Conservation (phyloP, 2,888 invertebrate genomes). For the Melinaea marsaeus region DNA sequence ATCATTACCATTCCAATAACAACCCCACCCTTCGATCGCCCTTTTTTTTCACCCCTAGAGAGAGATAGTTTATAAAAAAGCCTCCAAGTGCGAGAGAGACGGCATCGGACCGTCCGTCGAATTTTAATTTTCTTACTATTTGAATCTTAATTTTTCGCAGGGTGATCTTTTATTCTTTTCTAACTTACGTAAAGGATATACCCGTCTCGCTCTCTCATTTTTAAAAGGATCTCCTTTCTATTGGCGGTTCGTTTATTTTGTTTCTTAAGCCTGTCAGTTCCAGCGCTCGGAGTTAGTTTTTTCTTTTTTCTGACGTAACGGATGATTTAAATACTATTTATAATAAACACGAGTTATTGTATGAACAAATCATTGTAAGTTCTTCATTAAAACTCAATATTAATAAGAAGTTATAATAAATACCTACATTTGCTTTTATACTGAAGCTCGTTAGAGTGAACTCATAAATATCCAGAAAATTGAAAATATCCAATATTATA, state of each 20-base stretch:
- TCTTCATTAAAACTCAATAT: no score
- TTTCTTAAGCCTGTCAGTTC: conserved; percentile 24
- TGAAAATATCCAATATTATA: no score
- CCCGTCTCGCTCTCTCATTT: conserved; percentile 54
- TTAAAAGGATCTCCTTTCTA: conserved; percentile 38
- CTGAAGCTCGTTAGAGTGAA: no score
- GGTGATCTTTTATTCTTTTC: conserved; percentile 52
- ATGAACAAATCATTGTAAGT: no score
- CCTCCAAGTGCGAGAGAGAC: conserved; percentile 36
- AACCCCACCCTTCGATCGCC: conserved; percentile 35
- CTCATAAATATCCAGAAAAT: no score
- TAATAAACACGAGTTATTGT: no score
- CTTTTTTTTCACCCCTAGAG: conserved; percentile 1
- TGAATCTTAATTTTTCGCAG: conserved; percentile 77
- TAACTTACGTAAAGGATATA: conserved; percentile 32
- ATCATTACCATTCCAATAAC: conserved; percentile 62
- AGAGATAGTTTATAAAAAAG: conserved; percentile 37
- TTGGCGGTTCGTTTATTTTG: conserved; percentile 23
- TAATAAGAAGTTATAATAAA: no score
- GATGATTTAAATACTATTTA: conserved; percentile 5
- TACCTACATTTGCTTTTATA: no score
- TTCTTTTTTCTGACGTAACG: not conserved
- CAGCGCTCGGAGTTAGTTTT: conserved; percentile 10
- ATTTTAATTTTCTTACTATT: conserved; percentile 79
- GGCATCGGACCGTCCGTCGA: conserved; percentile 61